Percentiles rank a stretch among this genome's conserved stretches.
Evolutionary conservation across 92 coral and sea anemone species (phyloP).

Genomic region (Paramuricea clavata): DNA sequence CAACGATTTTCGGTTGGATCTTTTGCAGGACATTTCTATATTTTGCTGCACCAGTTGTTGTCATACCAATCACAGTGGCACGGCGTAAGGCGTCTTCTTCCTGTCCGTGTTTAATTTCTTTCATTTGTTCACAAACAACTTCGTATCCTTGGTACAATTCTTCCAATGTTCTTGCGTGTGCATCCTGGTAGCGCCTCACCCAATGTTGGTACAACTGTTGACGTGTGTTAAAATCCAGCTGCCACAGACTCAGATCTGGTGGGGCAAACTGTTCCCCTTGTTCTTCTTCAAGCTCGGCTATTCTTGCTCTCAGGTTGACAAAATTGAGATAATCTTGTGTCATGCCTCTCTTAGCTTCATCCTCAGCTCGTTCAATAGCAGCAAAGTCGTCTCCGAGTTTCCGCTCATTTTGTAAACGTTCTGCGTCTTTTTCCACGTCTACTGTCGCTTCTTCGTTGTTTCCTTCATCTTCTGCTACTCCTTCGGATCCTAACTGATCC

Average conservation of each 20-base stretch:
- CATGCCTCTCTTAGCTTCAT: slow-evolving; percentile 23
- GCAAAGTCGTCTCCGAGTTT: slow-evolving; percentile 70
- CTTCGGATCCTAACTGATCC: not conserved
- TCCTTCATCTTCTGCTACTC: slow-evolving; percentile 4
- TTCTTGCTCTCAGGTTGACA: slow-evolving; percentile 29
- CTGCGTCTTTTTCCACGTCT: slow-evolving; percentile 80
- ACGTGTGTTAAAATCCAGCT: slow-evolving; percentile 49
- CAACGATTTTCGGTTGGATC: slow-evolving; percentile 81
- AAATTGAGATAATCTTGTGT: slow-evolving; percentile 35
- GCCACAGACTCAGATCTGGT: slow-evolving; percentile 25
- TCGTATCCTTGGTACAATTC: slow-evolving; percentile 57
- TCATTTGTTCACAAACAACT: slow-evolving; percentile 65
- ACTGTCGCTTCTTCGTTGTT: slow-evolving; percentile 54
- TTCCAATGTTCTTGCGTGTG: slow-evolving; percentile 53
- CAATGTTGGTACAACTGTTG: slow-evolving; percentile 75
- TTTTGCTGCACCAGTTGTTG: slow-evolving; percentile 94
- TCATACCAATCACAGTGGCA: slow-evolving; percentile 89
- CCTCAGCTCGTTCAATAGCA: slow-evolving; percentile 28
- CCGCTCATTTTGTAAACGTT: slow-evolving; percentile 72
- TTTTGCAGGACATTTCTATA: slow-evolving; percentile 73
- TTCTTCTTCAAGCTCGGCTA: not conserved
- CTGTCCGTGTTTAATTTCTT: slow-evolving; percentile 71
- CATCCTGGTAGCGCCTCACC: slow-evolving; percentile 69
- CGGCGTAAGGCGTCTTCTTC: slow-evolving; percentile 71
- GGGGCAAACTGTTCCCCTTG: not conserved